phyloP scores from a whole-genome alignment of 2,888 invertebrate genomes.

The Plebejus melissa region DNA sequence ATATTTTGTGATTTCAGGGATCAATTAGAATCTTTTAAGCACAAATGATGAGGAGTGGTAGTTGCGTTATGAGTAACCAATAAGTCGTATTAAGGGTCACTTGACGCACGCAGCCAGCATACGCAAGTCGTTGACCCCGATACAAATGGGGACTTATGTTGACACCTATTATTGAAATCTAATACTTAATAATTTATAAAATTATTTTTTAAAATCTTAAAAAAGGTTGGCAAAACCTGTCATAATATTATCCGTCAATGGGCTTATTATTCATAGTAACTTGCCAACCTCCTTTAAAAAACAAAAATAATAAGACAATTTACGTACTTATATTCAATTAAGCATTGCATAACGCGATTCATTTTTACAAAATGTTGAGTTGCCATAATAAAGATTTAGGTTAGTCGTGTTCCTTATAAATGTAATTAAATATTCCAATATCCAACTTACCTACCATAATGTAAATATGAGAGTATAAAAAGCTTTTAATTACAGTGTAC shows the following conservation, averaged over 20 bases:
- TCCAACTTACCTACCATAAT: conserved; percentile 8
- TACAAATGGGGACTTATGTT: conserved; percentile 58
- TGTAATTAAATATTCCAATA: conserved; percentile 9
- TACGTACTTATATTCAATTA: no score
- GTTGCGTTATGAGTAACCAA: conserved; percentile 69
- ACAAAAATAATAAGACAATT: no score
- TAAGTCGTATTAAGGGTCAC: conserved; percentile 73
- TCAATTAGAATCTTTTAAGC: conserved; percentile 29
- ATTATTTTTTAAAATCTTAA: neutral
- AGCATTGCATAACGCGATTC: neutral
- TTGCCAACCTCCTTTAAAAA: no score
- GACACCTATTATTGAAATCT: conserved; percentile 45
- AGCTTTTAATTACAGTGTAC: conserved; percentile 62
- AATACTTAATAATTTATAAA: conserved; percentile 31
- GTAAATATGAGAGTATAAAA: conserved; percentile 32
- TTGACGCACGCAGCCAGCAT: conserved; percentile 68
- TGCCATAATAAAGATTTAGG: no score
- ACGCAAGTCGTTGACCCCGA: conserved; percentile 69
- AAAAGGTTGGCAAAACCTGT: neutral
- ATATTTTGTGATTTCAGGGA: conserved; percentile 35
- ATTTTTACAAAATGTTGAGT: neutral
- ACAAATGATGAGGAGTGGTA: conserved; percentile 43
- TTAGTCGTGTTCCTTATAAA: neutral
- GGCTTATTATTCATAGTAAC: no score
- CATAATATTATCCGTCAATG: neutral